phyloP scores from a whole-genome alignment of 2,888 invertebrate species.

The Hirtodrosophila duncani region DNA sequence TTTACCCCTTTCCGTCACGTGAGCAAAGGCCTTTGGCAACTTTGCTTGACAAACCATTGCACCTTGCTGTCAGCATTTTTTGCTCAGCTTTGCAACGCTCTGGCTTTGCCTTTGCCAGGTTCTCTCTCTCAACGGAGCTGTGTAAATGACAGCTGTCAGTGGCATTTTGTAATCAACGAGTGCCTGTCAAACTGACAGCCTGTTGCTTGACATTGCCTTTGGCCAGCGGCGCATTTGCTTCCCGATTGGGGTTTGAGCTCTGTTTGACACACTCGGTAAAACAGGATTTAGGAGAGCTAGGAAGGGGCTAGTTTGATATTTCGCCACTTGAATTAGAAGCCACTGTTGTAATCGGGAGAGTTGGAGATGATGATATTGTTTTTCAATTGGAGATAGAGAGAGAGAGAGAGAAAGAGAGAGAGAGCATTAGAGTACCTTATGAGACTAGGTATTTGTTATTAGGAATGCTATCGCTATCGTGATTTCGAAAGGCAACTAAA shows the following conservation, averaged over 20 bases:
- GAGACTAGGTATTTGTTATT: too few relatives aligned
- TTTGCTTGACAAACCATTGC: conserved; percentile 15
- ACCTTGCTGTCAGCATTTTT: conserved; percentile 24
- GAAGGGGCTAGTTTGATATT: too few relatives aligned
- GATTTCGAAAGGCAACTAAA: too few relatives aligned
- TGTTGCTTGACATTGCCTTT: conserved; percentile 46
- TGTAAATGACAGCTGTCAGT: conserved; percentile 67
- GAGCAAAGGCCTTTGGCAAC: conserved; percentile 34
- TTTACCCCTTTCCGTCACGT: background rate
- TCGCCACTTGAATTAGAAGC: too few relatives aligned
- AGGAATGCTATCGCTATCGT: too few relatives aligned
- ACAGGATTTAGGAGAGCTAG: too few relatives aligned
- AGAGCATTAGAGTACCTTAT: too few relatives aligned
- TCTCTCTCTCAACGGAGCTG: conserved; percentile 15
- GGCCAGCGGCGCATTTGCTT: conserved; percentile 27
- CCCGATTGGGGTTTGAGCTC: too few relatives aligned
- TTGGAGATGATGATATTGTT: too few relatives aligned
- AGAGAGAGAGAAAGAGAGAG: background rate
- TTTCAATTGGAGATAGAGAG: conserved; percentile 12
- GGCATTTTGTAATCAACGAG: conserved; percentile 50
- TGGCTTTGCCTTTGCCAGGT: conserved; percentile 12
- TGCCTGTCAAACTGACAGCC: conserved; percentile 56
- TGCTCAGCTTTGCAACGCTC: conserved; percentile 14
- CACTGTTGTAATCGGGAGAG: too few relatives aligned
- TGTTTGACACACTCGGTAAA: too few relatives aligned